phyloP scores from a whole-genome alignment of 2,797 vertebrate species.

The Crocodylus rhombifer region DNA sequence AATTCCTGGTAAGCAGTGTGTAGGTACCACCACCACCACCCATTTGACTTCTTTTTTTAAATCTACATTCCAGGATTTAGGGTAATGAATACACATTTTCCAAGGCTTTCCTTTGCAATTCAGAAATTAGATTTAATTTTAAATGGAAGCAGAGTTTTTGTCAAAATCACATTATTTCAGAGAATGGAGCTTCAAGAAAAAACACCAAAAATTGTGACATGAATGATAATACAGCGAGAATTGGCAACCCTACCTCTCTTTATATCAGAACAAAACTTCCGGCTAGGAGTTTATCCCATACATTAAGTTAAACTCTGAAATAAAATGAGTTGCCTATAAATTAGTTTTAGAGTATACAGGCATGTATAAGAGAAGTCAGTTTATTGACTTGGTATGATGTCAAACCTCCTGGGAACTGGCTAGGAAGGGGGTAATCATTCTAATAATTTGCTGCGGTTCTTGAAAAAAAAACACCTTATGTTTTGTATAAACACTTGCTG shows the following conservation, averaged over 20 bases:
- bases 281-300: neutral
- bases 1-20: too few species aligned
- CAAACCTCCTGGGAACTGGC: neutral
- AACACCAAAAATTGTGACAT: neutral
- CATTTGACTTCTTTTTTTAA: neutral
- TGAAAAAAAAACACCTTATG: neutral
- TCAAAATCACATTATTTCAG: neutral
- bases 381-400: neutral
- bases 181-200: neutral
- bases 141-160: neutral
- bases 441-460: neutral
- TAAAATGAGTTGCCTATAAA: neutral
- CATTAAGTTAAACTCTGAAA: neutral
- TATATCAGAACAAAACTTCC: neutral
- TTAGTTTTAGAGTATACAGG: neutral
- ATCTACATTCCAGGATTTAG: neutral
- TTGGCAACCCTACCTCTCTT: neutral
- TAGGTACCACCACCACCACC: neutral
- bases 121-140: neutral
- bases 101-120: neutral
- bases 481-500: neutral
- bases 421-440: neutral
- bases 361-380: neutral
- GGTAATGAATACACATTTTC: neutral
- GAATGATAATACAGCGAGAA: neutral